These are phyloP conservation scores for Molorchus minor DNA, from an alignment of 2,888 invertebrate species.

Conservation along the genomic window DNA sequence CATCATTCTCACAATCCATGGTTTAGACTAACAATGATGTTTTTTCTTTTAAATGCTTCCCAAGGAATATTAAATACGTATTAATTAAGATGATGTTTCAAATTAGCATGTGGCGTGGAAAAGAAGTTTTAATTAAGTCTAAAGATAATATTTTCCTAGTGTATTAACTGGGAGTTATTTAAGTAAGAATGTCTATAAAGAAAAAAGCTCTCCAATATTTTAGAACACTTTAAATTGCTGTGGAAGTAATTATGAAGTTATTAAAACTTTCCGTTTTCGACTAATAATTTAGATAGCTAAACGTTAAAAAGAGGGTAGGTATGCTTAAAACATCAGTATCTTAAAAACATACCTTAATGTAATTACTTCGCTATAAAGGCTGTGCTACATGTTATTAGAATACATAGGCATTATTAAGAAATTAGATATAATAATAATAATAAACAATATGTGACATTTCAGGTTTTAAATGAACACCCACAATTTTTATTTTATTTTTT, in stretches of 20 bases:
- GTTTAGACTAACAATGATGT: no score
- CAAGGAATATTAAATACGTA: not conserved
- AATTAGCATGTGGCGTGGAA: not conserved
- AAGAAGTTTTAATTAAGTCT: slow-evolving; percentile 15
- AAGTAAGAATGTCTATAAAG: slow-evolving; percentile 6
- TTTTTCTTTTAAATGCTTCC: no score
- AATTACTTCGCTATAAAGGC: no score
- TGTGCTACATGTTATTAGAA: no score
- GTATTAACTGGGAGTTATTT: slow-evolving; percentile 11
- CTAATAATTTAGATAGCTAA: slow-evolving; percentile 17
- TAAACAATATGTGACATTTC: no score
- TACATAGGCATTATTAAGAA: no score
- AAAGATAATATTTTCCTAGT: slow-evolving; percentile 1
- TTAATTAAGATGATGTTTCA: not conserved
- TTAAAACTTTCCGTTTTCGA: slow-evolving; percentile 36
- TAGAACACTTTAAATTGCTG: slow-evolving; percentile 8
- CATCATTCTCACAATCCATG: no score
- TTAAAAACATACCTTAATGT: no score
- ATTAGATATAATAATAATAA: no score
- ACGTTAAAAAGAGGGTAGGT: slow-evolving; percentile 11
- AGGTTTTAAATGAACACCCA: no score
- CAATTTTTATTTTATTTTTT: no score
- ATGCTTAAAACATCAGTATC: no score
- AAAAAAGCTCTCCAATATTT: slow-evolving; percentile 13
- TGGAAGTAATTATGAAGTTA: slow-evolving; percentile 37